Evolutionary conservation across 1,140 invertebrate species (phyloP).

Genomic region (Zelostemma sp.): DNA sequence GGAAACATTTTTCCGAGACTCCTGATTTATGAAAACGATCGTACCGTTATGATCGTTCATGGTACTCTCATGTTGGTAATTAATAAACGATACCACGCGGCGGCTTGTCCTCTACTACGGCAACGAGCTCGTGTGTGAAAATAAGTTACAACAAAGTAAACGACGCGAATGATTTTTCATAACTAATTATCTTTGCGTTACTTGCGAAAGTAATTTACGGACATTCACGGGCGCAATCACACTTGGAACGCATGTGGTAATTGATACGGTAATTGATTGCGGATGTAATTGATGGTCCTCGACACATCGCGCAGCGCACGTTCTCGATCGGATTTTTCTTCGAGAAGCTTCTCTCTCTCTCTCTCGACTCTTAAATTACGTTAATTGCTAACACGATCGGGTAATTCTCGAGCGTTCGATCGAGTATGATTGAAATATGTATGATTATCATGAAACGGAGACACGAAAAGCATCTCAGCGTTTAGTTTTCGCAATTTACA

Average conservation of each 20-base stretch:
- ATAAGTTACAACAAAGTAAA: conserved; percentile 3
- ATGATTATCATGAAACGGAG: too few species aligned
- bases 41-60: not conserved
- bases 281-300: conserved; percentile 7
- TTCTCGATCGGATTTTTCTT: not conserved
- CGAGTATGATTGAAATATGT: not conserved
- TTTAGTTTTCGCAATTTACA: too few species aligned
- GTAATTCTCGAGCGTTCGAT: not conserved
- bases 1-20: conserved; percentile 25
- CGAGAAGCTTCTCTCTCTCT: not conserved
- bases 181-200: not conserved
- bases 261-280: conserved; percentile 5
- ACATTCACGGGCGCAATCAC: conserved; percentile 1
- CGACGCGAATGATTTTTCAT: not conserved
- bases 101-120: not conserved
- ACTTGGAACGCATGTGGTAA: conserved; percentile 3
- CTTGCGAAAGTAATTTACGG: conserved; percentile 7
- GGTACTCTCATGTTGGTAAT: not conserved
- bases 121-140: not conserved
- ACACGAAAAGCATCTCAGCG: too few species aligned
- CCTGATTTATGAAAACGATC: conserved; percentile 1
- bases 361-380: not conserved
- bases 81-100: not conserved
- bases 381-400: not conserved
- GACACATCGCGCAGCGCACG: not conserved